A percentile compares a stretch with the other conserved stretches of the same genome.
Evolutionary conservation across 2,113 vertebrate genomes (phyloP).

Genomic region (Dromiciops gliroides): DNA sequence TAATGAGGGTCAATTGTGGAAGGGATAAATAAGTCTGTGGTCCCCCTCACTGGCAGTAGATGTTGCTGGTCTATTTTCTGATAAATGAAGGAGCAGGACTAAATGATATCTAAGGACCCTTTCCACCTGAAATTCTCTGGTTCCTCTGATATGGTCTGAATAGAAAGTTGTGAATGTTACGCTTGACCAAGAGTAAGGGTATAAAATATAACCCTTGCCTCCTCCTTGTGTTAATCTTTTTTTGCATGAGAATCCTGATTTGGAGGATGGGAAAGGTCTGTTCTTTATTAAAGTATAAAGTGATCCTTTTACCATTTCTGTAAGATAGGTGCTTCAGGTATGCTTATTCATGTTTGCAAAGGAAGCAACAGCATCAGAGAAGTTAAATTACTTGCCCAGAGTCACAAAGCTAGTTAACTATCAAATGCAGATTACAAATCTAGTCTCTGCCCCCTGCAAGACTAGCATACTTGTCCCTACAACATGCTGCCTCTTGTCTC

Average conservation of each 20-base stretch:
- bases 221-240: neutral
- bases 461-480: neutral
- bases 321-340: neutral
- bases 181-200: neutral
- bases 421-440: neutral
- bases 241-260: neutral
- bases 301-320: neutral
- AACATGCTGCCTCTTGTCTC: neutral
- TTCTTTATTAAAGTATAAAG: neutral
- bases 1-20: neutral
- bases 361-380: constrained; percentile 19
- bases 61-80: neutral
- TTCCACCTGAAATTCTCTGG: neutral
- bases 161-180: neutral
- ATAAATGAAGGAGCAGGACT: neutral
- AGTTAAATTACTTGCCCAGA: constrained; percentile 3
- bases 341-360: constrained; percentile 20
- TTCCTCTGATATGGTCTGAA: neutral
- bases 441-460: neutral
- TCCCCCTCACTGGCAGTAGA: neutral
- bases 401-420: neutral
- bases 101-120: neutral
- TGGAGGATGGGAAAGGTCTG: neutral
- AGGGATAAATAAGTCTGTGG: neutral
- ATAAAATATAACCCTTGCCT: neutral